Conservation (phyloP, 1,140 invertebrate genomes). For the Dendroctonus valens region DNA sequence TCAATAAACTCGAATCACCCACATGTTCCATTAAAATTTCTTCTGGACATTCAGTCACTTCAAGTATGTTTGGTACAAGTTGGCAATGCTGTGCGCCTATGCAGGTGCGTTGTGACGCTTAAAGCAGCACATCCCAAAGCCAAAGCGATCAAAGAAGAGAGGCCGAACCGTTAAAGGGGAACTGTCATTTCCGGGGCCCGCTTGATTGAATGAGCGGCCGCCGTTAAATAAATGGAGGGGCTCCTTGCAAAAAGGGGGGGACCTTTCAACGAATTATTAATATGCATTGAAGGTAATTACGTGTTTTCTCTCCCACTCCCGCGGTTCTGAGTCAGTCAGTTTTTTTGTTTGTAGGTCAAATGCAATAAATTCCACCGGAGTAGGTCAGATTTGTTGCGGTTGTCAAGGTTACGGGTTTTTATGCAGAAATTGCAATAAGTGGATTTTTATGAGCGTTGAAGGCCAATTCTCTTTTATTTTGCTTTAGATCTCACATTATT, state of each 20-base stretch:
- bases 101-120: conserved; percentile 3
- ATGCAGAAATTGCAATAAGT: not conserved
- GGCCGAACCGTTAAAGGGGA: conserved; percentile 22
- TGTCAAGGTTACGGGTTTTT: conserved; percentile 12
- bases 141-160: conserved; percentile 5
- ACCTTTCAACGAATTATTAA: conserved; percentile 6
- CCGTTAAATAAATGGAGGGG: conserved; percentile 23
- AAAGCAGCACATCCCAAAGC: conserved; percentile 22
- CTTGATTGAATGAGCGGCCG: conserved; percentile 25
- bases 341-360: conserved; percentile 17
- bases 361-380: conserved; percentile 4
- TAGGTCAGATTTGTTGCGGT: conserved; percentile 8
- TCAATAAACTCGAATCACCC: no score
- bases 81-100: conserved; percentile 27
- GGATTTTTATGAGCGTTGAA: no score
- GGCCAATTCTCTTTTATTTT: no score
- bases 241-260: conserved; percentile 8
- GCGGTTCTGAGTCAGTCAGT: conserved; percentile 6
- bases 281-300: conserved; percentile 23
- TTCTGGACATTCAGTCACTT: no score
- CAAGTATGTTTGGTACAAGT: no score
- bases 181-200: conserved; percentile 1
- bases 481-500: no score
- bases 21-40: no score
- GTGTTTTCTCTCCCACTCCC: not conserved